Base-by-base conservation (phyloP, 2,888 invertebrate species). In the Neoscelio sp. region DNA sequence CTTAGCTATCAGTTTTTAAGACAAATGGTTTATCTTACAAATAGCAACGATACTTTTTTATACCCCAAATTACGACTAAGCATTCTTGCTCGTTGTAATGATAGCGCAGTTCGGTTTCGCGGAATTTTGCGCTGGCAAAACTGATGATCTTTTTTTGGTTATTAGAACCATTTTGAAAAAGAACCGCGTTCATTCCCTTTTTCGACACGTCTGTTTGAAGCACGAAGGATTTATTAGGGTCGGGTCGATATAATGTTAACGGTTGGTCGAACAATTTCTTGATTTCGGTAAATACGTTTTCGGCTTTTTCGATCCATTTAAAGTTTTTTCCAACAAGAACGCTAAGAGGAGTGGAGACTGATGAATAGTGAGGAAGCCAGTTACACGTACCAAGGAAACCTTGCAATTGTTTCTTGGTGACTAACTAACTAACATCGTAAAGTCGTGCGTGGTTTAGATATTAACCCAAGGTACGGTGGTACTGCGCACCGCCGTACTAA, bases 311-410 rank as follows among this genome's bases (percentile, higher is more conserved):
- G 1, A n/a, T 10, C 44, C 44, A 44, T 10, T 20, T 20, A 44
- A 20, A 44, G 2, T 8, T 17, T 18, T 52, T 52, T 7, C 30
- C 17, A 0, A 52, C 1, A 1, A 75, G 26, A 2, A 35, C 54
- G 0, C 26, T 60, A 3, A 75, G 20, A 2, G 52, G 60, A 1
- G 67, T 42, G 1, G 38, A 10, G 20, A 23, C 10, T 6, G 8
- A 1, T 2, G 65, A 13, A 12, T 42, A 46, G 4, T 26, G 12
- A 2, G 35, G 48, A 0, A 62, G 12, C 62, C 46, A 62, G 23
- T 42, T 42, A 28, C 62, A 46, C 2, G 62, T 35, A 0, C 62
- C 62, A 1, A 62, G 17, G 12, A 62, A 62, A 0, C 17, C 2
- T 10, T 54, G 54, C 0, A 54, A 23, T 15, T 54, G 54, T 8